Percentiles rank a stretch among this genome's conserved stretches.
Evolutionary conservation across 2,797 vertebrate species (phyloP).

Genomic region (Mus spretus): DNA sequence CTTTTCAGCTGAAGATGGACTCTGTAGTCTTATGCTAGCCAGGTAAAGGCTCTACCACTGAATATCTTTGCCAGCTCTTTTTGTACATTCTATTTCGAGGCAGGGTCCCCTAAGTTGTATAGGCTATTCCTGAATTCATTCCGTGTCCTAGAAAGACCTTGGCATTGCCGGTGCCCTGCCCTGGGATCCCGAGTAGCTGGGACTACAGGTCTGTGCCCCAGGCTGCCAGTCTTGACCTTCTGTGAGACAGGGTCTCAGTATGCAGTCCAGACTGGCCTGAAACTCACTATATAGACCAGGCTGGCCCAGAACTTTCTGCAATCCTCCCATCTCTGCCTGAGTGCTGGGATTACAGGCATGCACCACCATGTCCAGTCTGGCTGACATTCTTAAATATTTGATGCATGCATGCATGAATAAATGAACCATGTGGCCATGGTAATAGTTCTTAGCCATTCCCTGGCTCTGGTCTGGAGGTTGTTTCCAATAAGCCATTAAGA

Average conservation of each 20-base stretch:
- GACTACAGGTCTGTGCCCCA: not conserved
- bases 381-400: too few relatives aligned
- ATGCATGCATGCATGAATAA: too few relatives aligned
- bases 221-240: not conserved
- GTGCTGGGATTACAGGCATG: not conserved
- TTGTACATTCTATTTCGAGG: not conserved
- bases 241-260: not conserved
- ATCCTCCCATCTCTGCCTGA: not conserved
- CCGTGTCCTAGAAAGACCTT: not conserved
- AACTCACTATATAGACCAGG: not conserved
- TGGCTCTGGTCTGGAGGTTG: too few relatives aligned
- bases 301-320: not conserved
- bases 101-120: not conserved
- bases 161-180: not conserved
- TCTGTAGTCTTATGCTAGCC: not conserved
- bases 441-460: too few relatives aligned
- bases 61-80: too few relatives aligned
- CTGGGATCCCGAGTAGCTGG: not conserved
- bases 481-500: too few relatives aligned
- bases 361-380: too few relatives aligned
- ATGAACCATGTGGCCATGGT: too few relatives aligned
- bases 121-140: not conserved
- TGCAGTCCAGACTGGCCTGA: not conserved
- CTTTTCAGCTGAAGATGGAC: not conserved
- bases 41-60: not conserved